These are phyloP conservation scores for Pelecanus crispus DNA, from an alignment of 2,113 vertebrate genomes.

Conservation along the genomic window DNA sequence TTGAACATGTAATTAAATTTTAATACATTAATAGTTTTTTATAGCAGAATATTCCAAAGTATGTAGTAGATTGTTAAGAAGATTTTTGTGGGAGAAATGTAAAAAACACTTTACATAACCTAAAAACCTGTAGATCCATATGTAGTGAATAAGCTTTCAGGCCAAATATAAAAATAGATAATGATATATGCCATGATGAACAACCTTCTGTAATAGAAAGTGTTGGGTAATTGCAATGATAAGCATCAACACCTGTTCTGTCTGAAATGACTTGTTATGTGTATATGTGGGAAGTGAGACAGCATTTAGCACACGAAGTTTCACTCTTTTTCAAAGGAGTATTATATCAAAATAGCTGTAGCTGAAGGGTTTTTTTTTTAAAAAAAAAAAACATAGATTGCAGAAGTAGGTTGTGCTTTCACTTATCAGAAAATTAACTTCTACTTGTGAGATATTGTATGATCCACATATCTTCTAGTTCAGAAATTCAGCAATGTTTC, in stretches of 20 bases:
- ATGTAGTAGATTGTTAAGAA: not conserved
- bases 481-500: not conserved
- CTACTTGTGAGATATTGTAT: fast-evolving
- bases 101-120: not conserved
- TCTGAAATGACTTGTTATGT: not conserved
- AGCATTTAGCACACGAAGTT: not conserved
- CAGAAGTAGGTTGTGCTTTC: not conserved
- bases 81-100: not conserved
- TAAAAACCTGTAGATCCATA: not conserved
- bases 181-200: not conserved
- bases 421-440: not conserved
- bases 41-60: not conserved
- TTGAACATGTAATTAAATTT: not conserved
- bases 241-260: not conserved
- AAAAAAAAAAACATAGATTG: not conserved
- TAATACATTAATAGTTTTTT: not conserved
- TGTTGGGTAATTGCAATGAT: not conserved
- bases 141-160: not conserved
- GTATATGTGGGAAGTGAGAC: not conserved
- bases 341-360: not conserved
- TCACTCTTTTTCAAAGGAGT: not conserved
- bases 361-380: not conserved
- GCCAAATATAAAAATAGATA: not conserved
- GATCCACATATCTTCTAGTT: not conserved
- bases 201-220: not conserved